Evolutionary conservation across 2,888 invertebrate species (phyloP), one percentile per base, ranked within the genome.

Genomic region (Conchocele bisecta): DNA sequence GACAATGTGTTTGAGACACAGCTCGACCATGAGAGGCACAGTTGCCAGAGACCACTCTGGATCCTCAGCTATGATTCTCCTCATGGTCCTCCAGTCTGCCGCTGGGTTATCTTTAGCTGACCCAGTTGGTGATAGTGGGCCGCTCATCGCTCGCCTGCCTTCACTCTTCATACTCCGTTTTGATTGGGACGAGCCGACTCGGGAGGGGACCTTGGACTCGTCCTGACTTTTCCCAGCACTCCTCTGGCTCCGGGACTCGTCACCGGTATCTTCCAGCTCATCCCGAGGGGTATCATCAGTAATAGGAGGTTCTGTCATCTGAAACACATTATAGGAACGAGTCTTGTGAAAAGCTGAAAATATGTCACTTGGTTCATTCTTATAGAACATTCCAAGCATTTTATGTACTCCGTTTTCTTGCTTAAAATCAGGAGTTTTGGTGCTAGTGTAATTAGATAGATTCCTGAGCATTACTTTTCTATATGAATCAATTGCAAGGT

Each of bases 21-120:
- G 81, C 53, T 91, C 90, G 4, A 81, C 83, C 20, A 91, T 81
- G 3, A 88, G 65, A 7, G 91, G 90, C 1, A 91, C 91, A n/a
- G 89, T 91, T 13, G 89, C 90, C 31, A 91, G 79, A 15, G 90
- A 90, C 89, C 90, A 91, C 64, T 91, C 90, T 3, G 88, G 87
- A 82, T 91, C 91, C 60, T 91, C 91, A 28, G 91, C 91, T 48
- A 91, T 91, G 35, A 91, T 91, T 44, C 91, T 58, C 41, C 91
- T 76, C 86, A 88, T 87, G 58, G 85, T 87, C 28, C 86, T 75
- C 87, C 82, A 82, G 64, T 88, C 88, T 42, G 85, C 83, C 22
- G 85, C 83, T 26, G 86, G 86, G 51, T 84, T 84, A 54, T 85
- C 86, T 35, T 80, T 76, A 2, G 77, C 80, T 31, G 83, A 83